phyloP scores from a whole-genome alignment of 2,797 vertebrate genomes.

The Siniperca scherzeri region DNA sequence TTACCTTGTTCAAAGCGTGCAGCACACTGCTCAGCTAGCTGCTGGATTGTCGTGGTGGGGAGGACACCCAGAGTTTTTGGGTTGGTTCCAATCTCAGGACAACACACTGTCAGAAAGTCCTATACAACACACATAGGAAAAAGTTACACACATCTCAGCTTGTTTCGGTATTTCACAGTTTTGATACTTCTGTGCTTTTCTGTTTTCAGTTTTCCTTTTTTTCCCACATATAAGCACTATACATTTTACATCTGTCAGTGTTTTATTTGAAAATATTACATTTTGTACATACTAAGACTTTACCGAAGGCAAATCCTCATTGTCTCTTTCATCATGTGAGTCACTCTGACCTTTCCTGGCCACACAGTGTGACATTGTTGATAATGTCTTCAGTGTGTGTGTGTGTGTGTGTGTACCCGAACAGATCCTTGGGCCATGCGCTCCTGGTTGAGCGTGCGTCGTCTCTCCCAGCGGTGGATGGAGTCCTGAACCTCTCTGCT shows the following conservation, averaged over 20 bases:
- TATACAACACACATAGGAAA: slow-evolving; percentile 61
- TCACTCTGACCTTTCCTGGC: background rate
- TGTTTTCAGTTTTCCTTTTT: background rate
- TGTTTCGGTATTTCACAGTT: background rate
- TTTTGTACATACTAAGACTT: background rate
- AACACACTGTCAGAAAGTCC: slow-evolving; percentile 96
- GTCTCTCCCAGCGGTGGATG: slow-evolving; percentile 96
- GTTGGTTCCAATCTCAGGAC: slow-evolving; percentile 87
- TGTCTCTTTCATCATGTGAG: background rate
- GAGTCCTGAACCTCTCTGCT: slow-evolving; percentile 97
- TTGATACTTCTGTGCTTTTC: background rate
- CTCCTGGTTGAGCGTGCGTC: slow-evolving; percentile 94
- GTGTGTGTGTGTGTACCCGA: slow-evolving; percentile 84
- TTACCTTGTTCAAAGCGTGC: slow-evolving; percentile 79
- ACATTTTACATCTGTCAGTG: background rate
- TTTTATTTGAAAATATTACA: background rate
- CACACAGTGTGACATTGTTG: background rate
- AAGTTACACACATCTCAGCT: background rate
- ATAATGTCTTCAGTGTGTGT: background rate
- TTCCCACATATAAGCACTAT: background rate
- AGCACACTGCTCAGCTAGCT: slow-evolving; percentile 90
- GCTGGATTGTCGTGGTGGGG: slow-evolving; percentile 84
- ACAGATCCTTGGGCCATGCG: slow-evolving; percentile 88
- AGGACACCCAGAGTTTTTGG: slow-evolving; percentile 91
- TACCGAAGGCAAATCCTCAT: background rate